Percentiles rank a stretch among this genome's conserved stretches.
phyloP scores from a whole-genome alignment of 2,113 vertebrate species.

The Pangasianodon gigas region DNA sequence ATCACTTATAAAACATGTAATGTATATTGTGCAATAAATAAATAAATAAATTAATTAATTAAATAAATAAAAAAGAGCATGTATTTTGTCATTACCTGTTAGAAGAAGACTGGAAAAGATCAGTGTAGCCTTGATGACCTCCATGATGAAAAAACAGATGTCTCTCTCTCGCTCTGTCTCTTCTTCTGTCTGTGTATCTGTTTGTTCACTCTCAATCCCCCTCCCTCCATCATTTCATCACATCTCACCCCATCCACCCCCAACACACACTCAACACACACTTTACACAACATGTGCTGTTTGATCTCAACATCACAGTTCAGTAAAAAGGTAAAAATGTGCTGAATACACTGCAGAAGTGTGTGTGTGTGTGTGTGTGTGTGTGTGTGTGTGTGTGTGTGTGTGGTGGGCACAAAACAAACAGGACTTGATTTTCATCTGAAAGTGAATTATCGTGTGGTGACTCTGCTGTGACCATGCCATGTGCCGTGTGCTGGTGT shows the following conservation, averaged over 20 bases:
- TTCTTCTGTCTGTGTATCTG: background rate
- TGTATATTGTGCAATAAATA: background rate
- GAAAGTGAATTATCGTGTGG: background rate
- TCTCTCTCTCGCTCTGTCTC: background rate
- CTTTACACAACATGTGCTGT: background rate
- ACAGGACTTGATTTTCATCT: background rate
- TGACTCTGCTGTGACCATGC: background rate
- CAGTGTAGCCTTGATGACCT: background rate
- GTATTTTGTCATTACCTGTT: background rate
- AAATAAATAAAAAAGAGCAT: background rate
- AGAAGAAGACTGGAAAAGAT: conserved; percentile 4
- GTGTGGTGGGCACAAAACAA: background rate
- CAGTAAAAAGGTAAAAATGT: background rate
- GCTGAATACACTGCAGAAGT: background rate
- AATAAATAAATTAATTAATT: too few species aligned
- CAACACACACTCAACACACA: background rate
- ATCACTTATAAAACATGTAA: background rate
- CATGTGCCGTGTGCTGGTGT: background rate
- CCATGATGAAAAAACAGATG: conserved; percentile 46
- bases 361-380: conserved; percentile 4
- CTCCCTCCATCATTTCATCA: conserved; percentile 2
- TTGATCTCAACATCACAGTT: background rate
- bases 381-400: conserved; percentile 11
- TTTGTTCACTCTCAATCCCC: background rate
- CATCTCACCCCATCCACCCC: background rate